Percentiles rank a stretch among this genome's conserved stretches.
Conservation (phyloP, 2,797 vertebrate species). For the Phoeniculus purpureus region DNA sequence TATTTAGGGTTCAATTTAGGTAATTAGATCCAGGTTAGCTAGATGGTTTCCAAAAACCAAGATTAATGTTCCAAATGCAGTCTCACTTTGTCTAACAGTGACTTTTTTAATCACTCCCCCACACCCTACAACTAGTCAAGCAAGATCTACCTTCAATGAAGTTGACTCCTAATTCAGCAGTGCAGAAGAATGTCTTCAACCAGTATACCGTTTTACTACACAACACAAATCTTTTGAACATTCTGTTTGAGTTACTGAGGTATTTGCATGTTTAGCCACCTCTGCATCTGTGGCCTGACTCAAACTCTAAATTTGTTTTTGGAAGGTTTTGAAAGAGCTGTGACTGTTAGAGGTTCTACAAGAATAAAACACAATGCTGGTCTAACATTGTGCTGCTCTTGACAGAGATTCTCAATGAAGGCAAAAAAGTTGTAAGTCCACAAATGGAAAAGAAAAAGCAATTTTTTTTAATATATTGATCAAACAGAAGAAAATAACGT, state of each 20-base stretch:
- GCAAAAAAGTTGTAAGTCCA: neutral
- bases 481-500: neutral
- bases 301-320: neutral
- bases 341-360: neutral
- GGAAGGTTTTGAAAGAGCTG: neutral
- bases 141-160: neutral
- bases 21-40: neutral
- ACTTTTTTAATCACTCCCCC: neutral
- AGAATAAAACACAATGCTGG: neutral
- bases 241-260: neutral
- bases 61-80: neutral
- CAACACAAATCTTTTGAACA: neutral
- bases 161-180: neutral
- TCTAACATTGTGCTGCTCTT: rapidly evolving
- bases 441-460: neutral
- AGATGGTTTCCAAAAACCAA: neutral
- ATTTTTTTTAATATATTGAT: neutral
- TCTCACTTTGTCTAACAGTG: neutral
- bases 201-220: neutral
- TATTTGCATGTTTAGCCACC: neutral
- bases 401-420: neutral
- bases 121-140: neutral
- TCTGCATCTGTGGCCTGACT: neutral
- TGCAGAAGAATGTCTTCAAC: neutral
- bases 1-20: neutral